Evolutionary conservation across 2,888 invertebrate genomes (phyloP), one percentile per base, ranked within the genome.

Genomic region (Amaurobius ferox): DNA sequence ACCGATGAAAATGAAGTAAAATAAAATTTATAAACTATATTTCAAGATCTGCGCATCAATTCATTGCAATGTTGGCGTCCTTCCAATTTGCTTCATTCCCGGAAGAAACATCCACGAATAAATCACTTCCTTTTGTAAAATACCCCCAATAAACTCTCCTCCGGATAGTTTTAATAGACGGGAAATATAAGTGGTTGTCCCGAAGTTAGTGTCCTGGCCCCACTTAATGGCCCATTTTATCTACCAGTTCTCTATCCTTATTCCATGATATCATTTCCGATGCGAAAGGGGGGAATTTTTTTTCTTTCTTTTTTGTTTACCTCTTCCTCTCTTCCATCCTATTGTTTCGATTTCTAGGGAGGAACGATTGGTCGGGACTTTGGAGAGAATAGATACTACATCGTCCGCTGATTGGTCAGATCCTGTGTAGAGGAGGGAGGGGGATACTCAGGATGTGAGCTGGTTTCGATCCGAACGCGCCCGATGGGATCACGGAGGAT

Each of bases 211-310:
- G 79, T 67, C 79, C 76, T 74, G 77, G 48, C 30, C n/a, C 28
- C 30, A 68, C 30, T 61, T 74, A 83, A 77, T 77, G 55, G 66
- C 44, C 61, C 68, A 67, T 68, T 80, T 74, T 68, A 74, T 68
- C 66, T 28, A 11, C 40, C 13, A 48, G 29, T 32, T 26, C 29
- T 40, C 66, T 26, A n/a, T 48, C 66, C 30, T 26, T 35, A 66
- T 44, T 44, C 35, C 44, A 76, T 81, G 81, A 81, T 81, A 76
- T 81, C 81, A 81, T 81, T 81, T 76, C 81, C 81, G 62, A 44
- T 7, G 35, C 5, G 35, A 9, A 9, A n/a, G n/a, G n/a, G n/a
- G n/a, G n/a, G n/a, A n/a, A n/a, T 35, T 35, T 35, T 35, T 9
- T 9, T 9, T 35, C 9, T 35, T 35, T 9, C 6, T 35, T 35